These are phyloP conservation scores for Scolanthus callimorphus DNA, from an alignment of 92 coral and sea anemone genomes.

Conservation along the genomic window DNA sequence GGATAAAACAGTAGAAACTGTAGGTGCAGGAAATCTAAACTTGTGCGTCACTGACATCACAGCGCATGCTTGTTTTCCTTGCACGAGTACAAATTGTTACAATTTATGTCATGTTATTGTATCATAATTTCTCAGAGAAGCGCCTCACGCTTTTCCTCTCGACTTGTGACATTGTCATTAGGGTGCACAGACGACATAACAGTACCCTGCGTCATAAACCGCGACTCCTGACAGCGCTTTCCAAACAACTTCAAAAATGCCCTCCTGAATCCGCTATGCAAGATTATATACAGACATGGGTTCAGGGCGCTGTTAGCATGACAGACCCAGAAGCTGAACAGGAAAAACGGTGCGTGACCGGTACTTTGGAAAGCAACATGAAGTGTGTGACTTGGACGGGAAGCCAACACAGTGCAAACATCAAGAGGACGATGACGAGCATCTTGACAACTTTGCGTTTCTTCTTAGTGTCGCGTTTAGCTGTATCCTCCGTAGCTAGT, in stretches of 20 bases:
- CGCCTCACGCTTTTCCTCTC: too few relatives aligned
- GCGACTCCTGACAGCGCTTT: neutral
- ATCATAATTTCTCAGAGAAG: too few relatives aligned
- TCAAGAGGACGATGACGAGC: slow-evolving; percentile 1
- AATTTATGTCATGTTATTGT: too few relatives aligned
- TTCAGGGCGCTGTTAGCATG: slow-evolving; percentile 13
- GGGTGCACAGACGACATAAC: too few relatives aligned
- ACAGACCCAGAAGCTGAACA: neutral
- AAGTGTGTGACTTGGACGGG: slow-evolving; percentile 1
- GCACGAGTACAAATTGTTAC: too few relatives aligned
- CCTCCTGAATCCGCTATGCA: slow-evolving; percentile 6
- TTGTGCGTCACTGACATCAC: too few relatives aligned
- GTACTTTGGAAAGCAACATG: neutral
- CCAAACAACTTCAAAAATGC: neutral
- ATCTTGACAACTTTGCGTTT: slow-evolving; percentile 8
- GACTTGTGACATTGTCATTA: too few relatives aligned
- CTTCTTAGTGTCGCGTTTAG: neutral
- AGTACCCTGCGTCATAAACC: neutral
- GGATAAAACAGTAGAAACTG: too few relatives aligned
- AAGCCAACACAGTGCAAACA: slow-evolving; percentile 4
- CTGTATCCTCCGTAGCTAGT: neutral
- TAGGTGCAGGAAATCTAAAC: too few relatives aligned
- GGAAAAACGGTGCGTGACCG: neutral
- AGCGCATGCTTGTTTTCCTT: too few relatives aligned
- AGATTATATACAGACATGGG: slow-evolving; percentile 4